Percentiles rank a stretch among this genome's conserved stretches.
phyloP scores from a whole-genome alignment of 2,888 invertebrate species.

The Cryptocephalus moraei region DNA sequence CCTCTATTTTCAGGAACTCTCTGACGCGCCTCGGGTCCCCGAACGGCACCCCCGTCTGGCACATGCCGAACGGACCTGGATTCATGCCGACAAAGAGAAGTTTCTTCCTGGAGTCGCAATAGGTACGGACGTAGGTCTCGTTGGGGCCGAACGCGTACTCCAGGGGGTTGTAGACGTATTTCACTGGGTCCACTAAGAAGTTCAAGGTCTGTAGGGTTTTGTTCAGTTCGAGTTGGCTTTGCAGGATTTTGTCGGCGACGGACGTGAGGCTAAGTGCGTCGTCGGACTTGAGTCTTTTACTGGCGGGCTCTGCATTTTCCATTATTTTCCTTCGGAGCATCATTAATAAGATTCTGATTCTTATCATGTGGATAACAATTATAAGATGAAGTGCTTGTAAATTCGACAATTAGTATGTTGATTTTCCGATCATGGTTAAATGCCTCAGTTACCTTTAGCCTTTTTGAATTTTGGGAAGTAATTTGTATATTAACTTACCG shows the following conservation, averaged over 20 bases:
- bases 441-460: too few relatives aligned
- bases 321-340: too few relatives aligned
- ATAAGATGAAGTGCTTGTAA: too few relatives aligned
- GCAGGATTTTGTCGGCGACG: slow-evolving; percentile 31
- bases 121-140: slow-evolving; percentile 62
- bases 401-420: too few relatives aligned
- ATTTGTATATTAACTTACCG: too few relatives aligned
- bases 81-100: slow-evolving; percentile 89
- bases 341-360: too few relatives aligned
- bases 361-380: too few relatives aligned
- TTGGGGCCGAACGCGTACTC: slow-evolving; percentile 75
- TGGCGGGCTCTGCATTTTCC: too few relatives aligned
- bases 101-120: slow-evolving; percentile 52
- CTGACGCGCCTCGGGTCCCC: slow-evolving; percentile 71
- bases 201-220: slow-evolving; percentile 12
- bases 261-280: too few relatives aligned
- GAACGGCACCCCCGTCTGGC: slow-evolving; percentile 89
- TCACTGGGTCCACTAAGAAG: slow-evolving; percentile 44
- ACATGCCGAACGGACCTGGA: slow-evolving; percentile 96
- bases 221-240: slow-evolving; percentile 20
- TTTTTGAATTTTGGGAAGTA: too few relatives aligned
- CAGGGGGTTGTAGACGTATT: slow-evolving; percentile 69
- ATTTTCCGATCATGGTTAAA: too few relatives aligned
- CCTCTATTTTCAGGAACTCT: slow-evolving; percentile 66
- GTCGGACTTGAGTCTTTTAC: too few relatives aligned